These are phyloP conservation scores for Desmophyllum pertusum DNA, from an alignment of 92 coral and sea anemone species.

Conservation along the genomic window DNA sequence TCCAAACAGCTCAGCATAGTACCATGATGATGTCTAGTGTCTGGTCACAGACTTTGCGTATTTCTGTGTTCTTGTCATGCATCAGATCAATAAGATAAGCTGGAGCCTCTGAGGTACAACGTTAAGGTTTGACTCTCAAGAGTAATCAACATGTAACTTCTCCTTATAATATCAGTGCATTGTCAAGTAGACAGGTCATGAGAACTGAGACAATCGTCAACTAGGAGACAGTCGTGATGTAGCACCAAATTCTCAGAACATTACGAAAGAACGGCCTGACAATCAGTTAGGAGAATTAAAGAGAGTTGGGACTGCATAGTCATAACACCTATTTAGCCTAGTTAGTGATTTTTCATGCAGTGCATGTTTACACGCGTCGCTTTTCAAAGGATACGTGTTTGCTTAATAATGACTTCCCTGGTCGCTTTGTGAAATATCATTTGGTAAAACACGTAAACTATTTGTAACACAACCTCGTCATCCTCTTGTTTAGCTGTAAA, in stretches of 20 bases:
- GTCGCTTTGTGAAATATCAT: conserved; percentile 99
- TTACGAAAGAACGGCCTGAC: not conserved
- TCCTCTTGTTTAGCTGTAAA: conserved; percentile 93
- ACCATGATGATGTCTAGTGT: conserved; percentile 98
- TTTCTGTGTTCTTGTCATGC: conserved; percentile 99
- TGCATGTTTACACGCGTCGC: too few species aligned
- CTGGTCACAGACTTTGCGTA: conserved; percentile 97
- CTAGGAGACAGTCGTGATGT: not conserved
- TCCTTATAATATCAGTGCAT: not conserved
- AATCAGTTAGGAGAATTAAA: too few species aligned
- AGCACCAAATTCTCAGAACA: too few species aligned
- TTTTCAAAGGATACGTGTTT: conserved; percentile 90
- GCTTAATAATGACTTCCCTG: conserved; percentile 91
- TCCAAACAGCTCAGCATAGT: not conserved
- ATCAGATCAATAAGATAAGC: conserved; percentile 97
- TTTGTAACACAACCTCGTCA: conserved; percentile 95
- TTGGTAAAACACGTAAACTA: conserved; percentile 96
- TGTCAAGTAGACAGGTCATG: not conserved
- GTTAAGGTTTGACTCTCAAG: conserved; percentile 41
- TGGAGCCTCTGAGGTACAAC: conserved; percentile 82
- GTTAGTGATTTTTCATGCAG: not conserved
- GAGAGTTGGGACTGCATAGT: too few species aligned
- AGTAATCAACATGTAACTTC: not conserved
- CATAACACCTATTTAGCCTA: too few species aligned
- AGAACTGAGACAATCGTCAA: not conserved